Conservation (phyloP, 2,888 invertebrate species). For the Calliphora vomitoria region DNA sequence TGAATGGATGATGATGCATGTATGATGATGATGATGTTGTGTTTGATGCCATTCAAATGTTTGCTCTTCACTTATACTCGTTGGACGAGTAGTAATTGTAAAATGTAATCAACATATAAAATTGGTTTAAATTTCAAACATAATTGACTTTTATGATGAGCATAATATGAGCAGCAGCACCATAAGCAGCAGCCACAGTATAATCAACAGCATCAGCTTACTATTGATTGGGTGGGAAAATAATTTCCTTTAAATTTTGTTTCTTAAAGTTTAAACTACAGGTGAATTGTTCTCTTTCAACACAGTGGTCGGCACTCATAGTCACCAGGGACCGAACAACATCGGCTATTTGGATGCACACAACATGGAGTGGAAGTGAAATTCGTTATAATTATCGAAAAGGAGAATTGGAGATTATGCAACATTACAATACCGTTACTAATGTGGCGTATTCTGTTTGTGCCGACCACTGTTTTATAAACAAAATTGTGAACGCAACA, state of each 20-base stretch:
- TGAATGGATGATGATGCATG: neutral
- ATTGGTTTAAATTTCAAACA: conserved; percentile 69
- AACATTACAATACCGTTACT: too few species aligned
- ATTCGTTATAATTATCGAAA: too few species aligned
- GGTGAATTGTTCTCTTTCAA: too few species aligned
- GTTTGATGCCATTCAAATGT: conserved; percentile 39
- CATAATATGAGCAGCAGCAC: conserved; percentile 27
- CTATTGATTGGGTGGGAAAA: neutral
- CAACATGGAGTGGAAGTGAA: too few species aligned
- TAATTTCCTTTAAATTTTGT: neutral
- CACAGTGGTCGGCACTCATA: too few species aligned
- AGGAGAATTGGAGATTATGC: too few species aligned
- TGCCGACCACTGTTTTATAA: too few species aligned
- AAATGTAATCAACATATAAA: conserved; percentile 69
- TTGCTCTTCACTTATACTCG: conserved; percentile 6
- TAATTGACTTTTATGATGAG: conserved; percentile 69
- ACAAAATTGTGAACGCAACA: too few species aligned
- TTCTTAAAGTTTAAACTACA: neutral
- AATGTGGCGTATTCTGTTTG: too few species aligned
- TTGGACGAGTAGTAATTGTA: conserved; percentile 33
- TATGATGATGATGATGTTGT: conserved; percentile 5
- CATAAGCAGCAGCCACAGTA: neutral
- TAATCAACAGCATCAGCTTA: neutral
- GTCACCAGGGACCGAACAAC: too few species aligned
- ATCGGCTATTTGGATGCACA: too few species aligned